Evolutionary conservation across 2,113 vertebrate genomes (phyloP), one percentile per base, ranked within the genome.

Genomic region (Nansenia antarctica): DNA sequence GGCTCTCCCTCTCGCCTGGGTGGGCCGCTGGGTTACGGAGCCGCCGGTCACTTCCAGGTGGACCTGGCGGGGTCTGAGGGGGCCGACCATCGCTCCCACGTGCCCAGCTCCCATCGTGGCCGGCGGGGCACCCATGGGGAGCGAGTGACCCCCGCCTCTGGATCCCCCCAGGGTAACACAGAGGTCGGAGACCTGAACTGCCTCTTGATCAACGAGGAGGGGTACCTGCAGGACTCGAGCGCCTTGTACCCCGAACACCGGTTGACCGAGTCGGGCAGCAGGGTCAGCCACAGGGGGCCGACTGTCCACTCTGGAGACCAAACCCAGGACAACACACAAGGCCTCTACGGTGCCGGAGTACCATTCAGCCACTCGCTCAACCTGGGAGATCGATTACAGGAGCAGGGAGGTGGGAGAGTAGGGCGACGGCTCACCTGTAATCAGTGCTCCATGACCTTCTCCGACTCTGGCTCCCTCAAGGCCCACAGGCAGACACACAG

Each of bases 191-290:
- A 82, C 22, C 81, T 90, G 18, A 86, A 81, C 83, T 92, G 91
- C 71, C 80, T 93, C 15, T 72, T 93, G 59, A 93, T 93, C 45
- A 91, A 92, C 15, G 89, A 92, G 67, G 87, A 93, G 11, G 92
- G 92, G 1, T 92, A 87, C 73, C 75, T 92, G 24, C 90, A 93
- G 78, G 85, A 91, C 34, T 75, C 80, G 0, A 86, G 77, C 11
- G 62, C 79, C 9, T 58, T 87, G 39, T 83, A 86, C 35, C 64
- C 82, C 2, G 82, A 79, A 60, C 84, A 88, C 8, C 57, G 61
- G 9, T 61, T 72, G 3, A 61, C 61, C 5, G 76, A 76, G 18
- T 52, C 72, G 27, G 67, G 66, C 1, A 63, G 59, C 22, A 77
- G 86, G 53, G 63, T 74, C 12, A 81, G 62, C 29, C 87, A 89